Evolutionary conservation across 2,113 vertebrate species (phyloP), one percentile per base, ranked within the genome.

Genomic region (Pterocles burchelli): DNA sequence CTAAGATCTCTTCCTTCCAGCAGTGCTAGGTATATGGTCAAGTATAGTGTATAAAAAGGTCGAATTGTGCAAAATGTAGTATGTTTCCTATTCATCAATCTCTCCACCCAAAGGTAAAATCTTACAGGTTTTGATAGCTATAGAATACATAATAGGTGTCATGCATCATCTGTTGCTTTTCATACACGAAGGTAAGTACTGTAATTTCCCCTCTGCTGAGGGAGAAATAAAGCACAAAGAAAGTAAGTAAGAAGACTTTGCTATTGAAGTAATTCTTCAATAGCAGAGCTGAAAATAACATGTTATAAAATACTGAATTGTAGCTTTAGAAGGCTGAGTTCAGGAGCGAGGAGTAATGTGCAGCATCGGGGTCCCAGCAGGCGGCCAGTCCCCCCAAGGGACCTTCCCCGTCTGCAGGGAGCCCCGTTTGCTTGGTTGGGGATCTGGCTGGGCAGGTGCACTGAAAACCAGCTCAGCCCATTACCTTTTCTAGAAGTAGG

Each of bases 131-230:
- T 87, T 62, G 61, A 16, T 75, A 78, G 85, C 54, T 79, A 43
- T 68, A 26, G 88, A 92, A 89, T 93, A 72, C 70, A n/a, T 84
- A 92, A 81, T 19, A 29, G 90, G 57, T 59, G 81, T 86, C 90
- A 62, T 84, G 66, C 70, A 87, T 95, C 80, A 89, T 93, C 85
- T 88, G 73, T 65, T 95, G 68, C 72, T 79, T 92, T 90, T 90
- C 70, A 58, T 49, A 86, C 78, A 94, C 87, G 71, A 41, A 89
- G 65, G 38, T 49, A 77, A 93, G 76, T 89, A 70, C 83, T 90
- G 70, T 84, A 72, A 90, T 95, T 96, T 93, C 92, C 84, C 45
- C 80, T 95, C 73, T 85, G 79, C 74, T 92, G 88, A 90, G 88
- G 86, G 88, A 88, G 95, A 95, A 90, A 90, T 87, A 94, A 93